Base-by-base conservation (phyloP, 2,888 invertebrate species). In the Operophtera brumata region DNA sequence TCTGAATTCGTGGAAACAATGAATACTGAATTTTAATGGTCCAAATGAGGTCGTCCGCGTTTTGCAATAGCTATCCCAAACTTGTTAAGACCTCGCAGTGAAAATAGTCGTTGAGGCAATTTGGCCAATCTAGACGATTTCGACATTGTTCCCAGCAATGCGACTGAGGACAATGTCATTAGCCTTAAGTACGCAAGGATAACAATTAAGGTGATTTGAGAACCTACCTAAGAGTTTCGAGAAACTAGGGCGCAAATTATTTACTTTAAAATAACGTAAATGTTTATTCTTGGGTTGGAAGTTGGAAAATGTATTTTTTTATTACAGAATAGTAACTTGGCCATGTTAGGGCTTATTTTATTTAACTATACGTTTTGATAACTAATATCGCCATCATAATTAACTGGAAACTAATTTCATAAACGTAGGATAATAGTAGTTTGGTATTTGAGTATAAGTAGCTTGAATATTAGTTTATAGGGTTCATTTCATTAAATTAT, bases 51-150 rank as follows among this genome's bases (percentile, higher is more conserved):
- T 50, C 47, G 47, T 48, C 56, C 45, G 56, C 54, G 54, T 54
- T 56, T 56, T 56, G 55, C 53, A 54, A 59, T 59, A 54, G 55
- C 55, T 56, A 54, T 57, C 53, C 50, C 49, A 47, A 64, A 61
- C 57, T 64, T 64, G 59, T 57, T 54, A 59, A 20, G 57, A 54
- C 59, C 49, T 47, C 49, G 40, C 36, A 43, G 13, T 12, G 58
- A 60, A 52, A 64, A 61, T 57, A 53, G 61, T 52, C 55, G 46
- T 51, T 54, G 51, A 65, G 58, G 60, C 62, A 50, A 53, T 69
- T 65, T 51, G 54, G 59, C 42, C 62, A 66, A 69, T 70, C 64
- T 62, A 62, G 61, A 60, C 53, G 59, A 63, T 65, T 65, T 51
- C 53, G 64, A 65, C 64, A 61, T 65, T 66, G 65, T 66, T 65